Conservation (phyloP, 2,113 vertebrate genomes). For the Xiphophorus maculatus region DNA sequence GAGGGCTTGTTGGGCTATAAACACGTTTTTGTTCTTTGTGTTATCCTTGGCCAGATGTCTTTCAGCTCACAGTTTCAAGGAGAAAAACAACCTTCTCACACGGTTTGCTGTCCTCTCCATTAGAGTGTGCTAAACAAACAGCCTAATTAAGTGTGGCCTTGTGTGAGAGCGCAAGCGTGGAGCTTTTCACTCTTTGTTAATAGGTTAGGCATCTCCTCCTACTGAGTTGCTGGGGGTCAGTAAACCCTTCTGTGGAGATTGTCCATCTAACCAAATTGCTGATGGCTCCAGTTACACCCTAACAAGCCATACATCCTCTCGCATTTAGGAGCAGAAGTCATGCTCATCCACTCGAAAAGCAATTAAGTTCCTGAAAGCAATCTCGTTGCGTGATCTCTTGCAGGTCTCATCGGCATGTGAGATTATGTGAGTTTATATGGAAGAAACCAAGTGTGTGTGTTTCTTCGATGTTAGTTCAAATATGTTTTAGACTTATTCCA, state of each 20-base stretch:
- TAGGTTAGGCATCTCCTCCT: constrained; percentile 56
- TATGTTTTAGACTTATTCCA: constrained; percentile 38
- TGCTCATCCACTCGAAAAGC: constrained; percentile 59
- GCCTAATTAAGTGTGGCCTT: constrained; percentile 70
- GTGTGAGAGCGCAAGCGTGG: constrained; percentile 55
- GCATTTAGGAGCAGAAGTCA: constrained; percentile 44
- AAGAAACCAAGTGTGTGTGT: constrained; percentile 14
- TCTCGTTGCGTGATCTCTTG: constrained; percentile 42
- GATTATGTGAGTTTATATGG: constrained; percentile 22
- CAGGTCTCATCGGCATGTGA: constrained; percentile 22
- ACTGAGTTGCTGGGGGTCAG: constrained; percentile 49
- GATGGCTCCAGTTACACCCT: constrained; percentile 48
- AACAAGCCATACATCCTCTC: constrained; percentile 58
- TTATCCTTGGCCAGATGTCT: constrained; percentile 66
- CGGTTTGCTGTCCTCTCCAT: constrained; percentile 37
- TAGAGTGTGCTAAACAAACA: constrained; percentile 69
- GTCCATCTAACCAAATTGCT: constrained; percentile 70
- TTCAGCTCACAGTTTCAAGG: constrained; percentile 64
- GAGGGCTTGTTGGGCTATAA: constrained; percentile 14
- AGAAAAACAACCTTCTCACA: constrained; percentile 42
- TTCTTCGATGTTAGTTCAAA: constrained; percentile 35
- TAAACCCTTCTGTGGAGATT: constrained; percentile 50
- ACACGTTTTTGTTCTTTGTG: constrained; percentile 25
- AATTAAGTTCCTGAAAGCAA: constrained; percentile 58
- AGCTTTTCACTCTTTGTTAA: constrained; percentile 63